Evolutionary conservation across 1,140 invertebrate genomes (phyloP), one percentile per base, ranked within the genome.

Genomic region (Riptortus pedestris): DNA sequence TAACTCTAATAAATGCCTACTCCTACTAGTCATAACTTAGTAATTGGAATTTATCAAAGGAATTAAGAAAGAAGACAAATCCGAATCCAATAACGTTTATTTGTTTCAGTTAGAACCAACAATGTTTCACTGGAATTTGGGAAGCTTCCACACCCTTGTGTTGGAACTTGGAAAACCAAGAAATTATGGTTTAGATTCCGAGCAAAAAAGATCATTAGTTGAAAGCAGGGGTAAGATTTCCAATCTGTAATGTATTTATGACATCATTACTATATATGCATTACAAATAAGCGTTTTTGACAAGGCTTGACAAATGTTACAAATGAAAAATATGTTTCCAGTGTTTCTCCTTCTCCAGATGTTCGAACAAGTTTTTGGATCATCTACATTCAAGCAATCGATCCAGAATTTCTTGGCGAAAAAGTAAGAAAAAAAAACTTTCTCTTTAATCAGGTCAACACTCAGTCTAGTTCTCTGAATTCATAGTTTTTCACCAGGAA

Each of bases 331-430:
- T 14, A 38, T 38, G 5, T 38, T 73, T 70, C 58, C 77, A 83
- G 85, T 87, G n/a, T 90, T 91, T 65, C 79, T 93, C n/a, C 79
- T 96, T 11, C 88, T 97, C 70, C 79, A 93, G 45, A 97, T 97
- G 93, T 83, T 97, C 71, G 87, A 91, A 69, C 86, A 87, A 68
- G 92, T 91, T 3, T 76, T 97, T 7, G 88, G 90, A 3, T 81
- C 84, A 55, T 75, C 81, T 3, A 85, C 85, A 0, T 95, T 97
- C 73, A 84, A 80, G 67, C 80, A 80, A 66, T 90, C 86, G 14
- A 71, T 95, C 38, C 80, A 81, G 65, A 82, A 79, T 65, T 88
- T 91, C 70, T 78, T 91, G 67, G 73, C 79, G 18, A 75, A 81
- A 60, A 79, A 77, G 81, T 82, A 75, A 73, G 65, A 72, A 63